These are phyloP conservation scores for Watsonalla cultraria DNA, from an alignment of 2,888 invertebrate genomes.

Conservation along the genomic window DNA sequence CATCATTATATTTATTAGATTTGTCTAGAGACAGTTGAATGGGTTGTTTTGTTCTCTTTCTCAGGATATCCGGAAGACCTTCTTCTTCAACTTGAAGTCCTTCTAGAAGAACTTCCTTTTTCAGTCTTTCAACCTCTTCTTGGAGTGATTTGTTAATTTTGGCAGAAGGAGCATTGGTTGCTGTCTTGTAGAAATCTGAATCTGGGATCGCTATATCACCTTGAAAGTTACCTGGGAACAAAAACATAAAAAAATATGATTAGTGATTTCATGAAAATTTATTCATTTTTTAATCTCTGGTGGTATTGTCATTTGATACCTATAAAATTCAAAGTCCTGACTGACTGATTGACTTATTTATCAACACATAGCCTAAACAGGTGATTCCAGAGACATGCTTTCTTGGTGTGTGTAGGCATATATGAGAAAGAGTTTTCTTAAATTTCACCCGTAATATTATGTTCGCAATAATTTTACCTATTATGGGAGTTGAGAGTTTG, in stretches of 20 bases:
- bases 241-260: conserved; percentile 10
- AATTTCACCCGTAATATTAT: no score
- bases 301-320: not conserved
- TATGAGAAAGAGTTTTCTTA: no score
- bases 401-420: no score
- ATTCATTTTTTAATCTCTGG: no score
- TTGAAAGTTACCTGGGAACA: conserved; percentile 85
- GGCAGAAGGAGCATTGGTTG: conserved; percentile 49
- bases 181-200: conserved; percentile 57
- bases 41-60: conserved; percentile 85
- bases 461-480: no score
- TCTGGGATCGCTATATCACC: conserved; percentile 91
- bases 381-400: no score
- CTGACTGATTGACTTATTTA: no score
- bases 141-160: conserved; percentile 83
- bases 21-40: conserved; percentile 63
- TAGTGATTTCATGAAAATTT: no score
- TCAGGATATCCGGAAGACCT: conserved; percentile 85
- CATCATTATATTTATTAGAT: conserved; percentile 73
- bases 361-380: no score
- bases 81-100: conserved; percentile 92
- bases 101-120: conserved; percentile 88
- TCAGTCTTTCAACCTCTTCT: conserved; percentile 88
- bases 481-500: no score
- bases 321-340: no score